Base-by-base conservation (phyloP, 1,140 invertebrate genomes). In the Rhopalosiphum maidis region DNA sequence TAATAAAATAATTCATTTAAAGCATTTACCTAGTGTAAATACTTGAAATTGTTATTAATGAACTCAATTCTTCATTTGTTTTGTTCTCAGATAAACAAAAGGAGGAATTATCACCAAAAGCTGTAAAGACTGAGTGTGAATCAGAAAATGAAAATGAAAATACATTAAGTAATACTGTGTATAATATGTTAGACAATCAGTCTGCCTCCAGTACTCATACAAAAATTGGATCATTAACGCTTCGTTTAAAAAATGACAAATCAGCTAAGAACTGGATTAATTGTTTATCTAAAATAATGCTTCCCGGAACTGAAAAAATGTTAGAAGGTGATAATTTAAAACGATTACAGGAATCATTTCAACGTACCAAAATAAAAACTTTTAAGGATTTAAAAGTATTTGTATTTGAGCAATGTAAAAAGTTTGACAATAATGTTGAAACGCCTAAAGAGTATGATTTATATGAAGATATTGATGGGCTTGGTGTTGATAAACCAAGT, bases 401-500 rank as follows among this genome's bases (percentile, higher is more conserved):
- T 83, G 35, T 93, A 22, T 22, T 43, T 54, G 91, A 93, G 43
- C 91, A 93, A 55, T 93, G 91, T 54, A 93, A 86, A 55, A 54
- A 55, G 7, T 85, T 93, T 55, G 91, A 93, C 11, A 54, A 93
- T 55, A 93, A 93, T n/a, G 25, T 93, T 51, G 82, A 83, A 85
- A 85, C 82, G 1, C 46, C 46, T 15, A 93, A 93, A n/a, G 91
- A 93, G 22, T 93, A 93, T 85, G 82, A 97, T 55, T 94, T 97
- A 15, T 97, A 97, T 0, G 97, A 97, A 94, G 97, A 97, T 94
- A 97, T 97, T 94, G 97, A 97, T 94, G 97, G 97, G 94, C 95
- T 97, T 5, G 97, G 97, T 25, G 97, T 97, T 22, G 97, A 97
- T 94, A 97, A 97, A 77, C 97, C 97, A 1, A 97, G 97, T 85